Evolutionary conservation across 1,140 invertebrate genomes (phyloP), one percentile per base, ranked within the genome.

Genomic region (Drosophila insularis): DNA sequence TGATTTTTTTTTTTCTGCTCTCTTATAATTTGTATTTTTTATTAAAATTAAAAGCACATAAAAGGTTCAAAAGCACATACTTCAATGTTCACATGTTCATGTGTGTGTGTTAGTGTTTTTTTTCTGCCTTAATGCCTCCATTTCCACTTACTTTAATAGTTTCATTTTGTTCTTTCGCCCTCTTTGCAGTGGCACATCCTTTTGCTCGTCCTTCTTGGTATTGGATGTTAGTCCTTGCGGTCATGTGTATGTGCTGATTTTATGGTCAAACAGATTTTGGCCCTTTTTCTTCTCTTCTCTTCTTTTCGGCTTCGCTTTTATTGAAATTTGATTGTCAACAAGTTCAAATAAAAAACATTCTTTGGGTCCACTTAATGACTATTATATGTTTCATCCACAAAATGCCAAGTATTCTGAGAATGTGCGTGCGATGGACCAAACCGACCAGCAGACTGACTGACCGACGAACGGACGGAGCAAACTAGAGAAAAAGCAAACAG

Each of bases 71-170:
- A 27, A 79, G 72, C 70, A 40, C 65, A 67, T 68, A 76, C 71
- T 71, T 74, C 37, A 55, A 39, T 68, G 68, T 60, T 71, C 71
- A 81, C 43, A 39, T 68, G 68, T 60, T 71, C 71, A 81, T 50
- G 61, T 23, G 43, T 17, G 13, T 39, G 17, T 50, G 8, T 61
- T 6, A 59, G 32, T 14, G 39, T 23, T 37, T 71, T 68, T 82
- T 79, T 72, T 65, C 74, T 77, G 84, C 73, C 65, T 62, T 87
- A 77, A 80, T 89, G 77, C 84, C 84, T 87, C 84, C 80, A 87
- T 80, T 89, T 87, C 80, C 84, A 87, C 85, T 89, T 87, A 84
- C 77, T 80, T 89, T 84, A 84, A 89, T 87, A 87, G 84, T 84
- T 70, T 50, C 43, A 50, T 75, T 75, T 69, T 87, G 56, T 70